Evolutionary conservation across 2,797 vertebrate species (phyloP), one percentile per base, ranked within the genome.

Genomic region (Lacerta agilis): DNA sequence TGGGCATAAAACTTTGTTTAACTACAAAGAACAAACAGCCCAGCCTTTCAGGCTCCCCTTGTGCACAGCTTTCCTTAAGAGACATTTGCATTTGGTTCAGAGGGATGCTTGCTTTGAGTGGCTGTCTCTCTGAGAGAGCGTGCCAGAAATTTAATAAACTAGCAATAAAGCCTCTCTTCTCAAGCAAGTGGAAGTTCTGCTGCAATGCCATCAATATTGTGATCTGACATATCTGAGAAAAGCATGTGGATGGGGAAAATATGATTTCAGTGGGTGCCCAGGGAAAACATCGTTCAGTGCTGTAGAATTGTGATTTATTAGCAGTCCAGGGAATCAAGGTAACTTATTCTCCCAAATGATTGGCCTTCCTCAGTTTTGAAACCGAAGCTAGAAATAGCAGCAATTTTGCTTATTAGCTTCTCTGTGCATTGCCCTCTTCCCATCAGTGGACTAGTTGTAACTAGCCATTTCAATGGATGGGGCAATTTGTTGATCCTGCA

Each of bases 1-100:
- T 93, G 95, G 13, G 49, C 49, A 94, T 94, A 93, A 84, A 83
- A 61, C 89, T 94, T 90, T 94, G 90, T 58, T 85, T 90, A n/a
- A 71, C 87, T 87, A 73, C 83, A 33, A 3, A 81, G 89, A 89
- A 79, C 81, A 1, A 84, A 33, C 81, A 58, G 64, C 15, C 5
- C 18, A 69, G 36, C 61, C 5, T 92, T 92, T 93, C 45, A 2
- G 83, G 45, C 76, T 87, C 91, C 36, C 61, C 88, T 66, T 17
- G 23, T 8, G 79, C 41, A 43, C 49, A 81, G 2, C 20, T 83
- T 89, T 33, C 80, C 72, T 91, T 81, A 78, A 86, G 72, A 25
- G 58, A n/a, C 38, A 7, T 84, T 94, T 92, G 87, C 1, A 55
- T 85, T 84, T 91, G 77, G 82, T 79, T 91, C 83, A 86, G 15